Percentiles rank a stretch among this genome's conserved stretches.
These are phyloP conservation scores for Pachypeltis micranthus DNA, from an alignment of 1,140 invertebrate genomes.

Conservation along the genomic window DNA sequence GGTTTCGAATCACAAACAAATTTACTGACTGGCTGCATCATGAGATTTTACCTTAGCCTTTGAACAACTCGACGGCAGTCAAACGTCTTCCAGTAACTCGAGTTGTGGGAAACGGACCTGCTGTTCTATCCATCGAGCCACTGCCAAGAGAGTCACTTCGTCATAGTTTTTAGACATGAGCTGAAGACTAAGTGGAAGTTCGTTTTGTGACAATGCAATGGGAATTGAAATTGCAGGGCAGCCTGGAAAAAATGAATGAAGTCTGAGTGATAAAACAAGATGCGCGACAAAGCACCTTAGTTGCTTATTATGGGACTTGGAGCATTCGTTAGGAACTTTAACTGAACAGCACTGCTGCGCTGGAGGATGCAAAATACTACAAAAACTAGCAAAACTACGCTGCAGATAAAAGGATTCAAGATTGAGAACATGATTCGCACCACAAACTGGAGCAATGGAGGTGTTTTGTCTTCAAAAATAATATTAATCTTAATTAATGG, in stretches of 20 bases:
- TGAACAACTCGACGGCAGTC: no score
- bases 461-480: no score
- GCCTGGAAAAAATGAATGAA: conserved; percentile 39
- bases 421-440: background rate
- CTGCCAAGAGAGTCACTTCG: conserved; percentile 62
- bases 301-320: background rate
- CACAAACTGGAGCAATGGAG: no score
- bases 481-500: no score
- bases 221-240: conserved; percentile 86
- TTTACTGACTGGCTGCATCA: no score
- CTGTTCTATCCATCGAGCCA: conserved; percentile 76
- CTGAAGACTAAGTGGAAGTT: conserved; percentile 81
- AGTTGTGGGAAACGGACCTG: conserved; percentile 49
- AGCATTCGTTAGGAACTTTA: background rate
- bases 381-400: background rate
- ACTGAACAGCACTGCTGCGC: background rate
- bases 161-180: conserved; percentile 73
- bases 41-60: no score
- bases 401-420: background rate
- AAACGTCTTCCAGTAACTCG: conserved; percentile 15
- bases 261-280: background rate
- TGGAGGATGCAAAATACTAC: background rate
- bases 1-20: no score
- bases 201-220: conserved; percentile 58
- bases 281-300: background rate